Percentiles rank a stretch among this genome's conserved stretches.
Evolutionary conservation across 1,140 invertebrate species (phyloP).

Genomic region (Asobara japonica): DNA sequence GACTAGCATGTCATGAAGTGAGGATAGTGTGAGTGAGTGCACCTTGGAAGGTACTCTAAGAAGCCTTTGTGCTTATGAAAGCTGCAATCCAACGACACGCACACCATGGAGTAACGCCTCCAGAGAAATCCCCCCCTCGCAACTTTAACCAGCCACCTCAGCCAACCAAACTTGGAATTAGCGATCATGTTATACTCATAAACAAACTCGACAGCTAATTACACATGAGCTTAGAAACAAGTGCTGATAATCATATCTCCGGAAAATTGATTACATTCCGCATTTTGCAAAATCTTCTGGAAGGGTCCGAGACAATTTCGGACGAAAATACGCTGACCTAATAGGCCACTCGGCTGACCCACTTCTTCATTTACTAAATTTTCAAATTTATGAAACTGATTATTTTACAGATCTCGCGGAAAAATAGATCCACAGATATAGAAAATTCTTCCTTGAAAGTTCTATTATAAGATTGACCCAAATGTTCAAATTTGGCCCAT

Average conservation of each 20-base stretch:
- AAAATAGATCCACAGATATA: no score
- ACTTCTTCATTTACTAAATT: no score
- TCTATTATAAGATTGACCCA: no score
- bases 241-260: background rate
- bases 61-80: slow-evolving; percentile 3
- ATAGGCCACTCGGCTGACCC: no score
- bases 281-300: background rate
- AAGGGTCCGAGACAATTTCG: no score
- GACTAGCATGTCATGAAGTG: background rate
- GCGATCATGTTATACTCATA: background rate
- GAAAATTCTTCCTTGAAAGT: no score
- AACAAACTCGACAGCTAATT: background rate
- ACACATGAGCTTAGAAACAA: background rate
- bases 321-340: no score
- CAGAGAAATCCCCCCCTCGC: slow-evolving; percentile 2
- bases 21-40: background rate
- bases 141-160: background rate
- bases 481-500: no score
- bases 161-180: background rate
- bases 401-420: no score
- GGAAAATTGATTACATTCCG: background rate
- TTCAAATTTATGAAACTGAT: no score
- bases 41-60: background rate
- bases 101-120: background rate
- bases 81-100: background rate